Base-by-base conservation (phyloP, 2,113 vertebrate genomes). In the Oreotrochilus melanogaster region DNA sequence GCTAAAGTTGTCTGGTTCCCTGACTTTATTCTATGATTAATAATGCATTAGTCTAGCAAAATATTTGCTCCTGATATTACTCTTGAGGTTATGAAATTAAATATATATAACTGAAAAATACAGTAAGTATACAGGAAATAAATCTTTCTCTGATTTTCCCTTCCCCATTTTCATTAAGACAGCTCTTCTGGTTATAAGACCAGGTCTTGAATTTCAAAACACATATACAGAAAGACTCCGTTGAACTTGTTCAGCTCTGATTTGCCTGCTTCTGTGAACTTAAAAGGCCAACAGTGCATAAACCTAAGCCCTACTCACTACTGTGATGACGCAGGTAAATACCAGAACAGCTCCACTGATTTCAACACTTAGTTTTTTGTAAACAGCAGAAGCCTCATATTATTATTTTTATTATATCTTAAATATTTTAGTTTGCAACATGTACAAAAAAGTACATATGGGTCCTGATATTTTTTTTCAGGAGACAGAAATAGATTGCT, bases 1-100 rank as follows among this genome's bases (percentile, higher is more conserved):
- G 93, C 87, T 89, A 89, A 91, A 94, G 70, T 92, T 95, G 84
- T 91, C 93, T 94, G 66, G 54, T 87, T 95, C 35, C 43, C 73
- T 43, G 74, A 79, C 86, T 95, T 96, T 93, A 87, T 91, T 92
- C 84, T 61, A 37, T 1, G 1, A 89, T 92, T 94, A 97, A 96
- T 97, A 95, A 96, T 94, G 66, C 86, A 93, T 89, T 95, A 92
- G 50, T 42, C 62, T 76, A 93, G 81, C 70, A 96, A 97, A 97
- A 97, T 95, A 94, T 89, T 95, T 96, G 78, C 74, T 89, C 25
- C 84, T 66, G 66, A 54, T 89, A 78, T 92, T 92, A 65, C 61
- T 89, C 66, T 58, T 94, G 66, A 82, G 50, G 81, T 85, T 94
- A 87, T 81, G 80, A 85, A 92, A 92, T 92, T 92, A 95, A 93